Conservation (phyloP, 2,113 vertebrate species). For the Sinosuthora webbiana region DNA sequence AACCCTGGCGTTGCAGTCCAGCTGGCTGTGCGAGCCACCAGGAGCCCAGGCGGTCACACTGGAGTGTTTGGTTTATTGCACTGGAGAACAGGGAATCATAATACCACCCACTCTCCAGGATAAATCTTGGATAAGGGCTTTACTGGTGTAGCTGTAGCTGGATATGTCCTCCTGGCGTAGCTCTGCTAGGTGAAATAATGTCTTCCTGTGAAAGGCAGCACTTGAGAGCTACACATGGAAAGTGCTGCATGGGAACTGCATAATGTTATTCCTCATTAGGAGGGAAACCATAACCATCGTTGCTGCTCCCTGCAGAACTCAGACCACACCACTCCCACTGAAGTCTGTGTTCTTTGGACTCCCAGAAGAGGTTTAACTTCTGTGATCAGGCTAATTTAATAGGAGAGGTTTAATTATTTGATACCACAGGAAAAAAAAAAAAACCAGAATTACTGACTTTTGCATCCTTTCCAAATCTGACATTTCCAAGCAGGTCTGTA, state of each 20-base stretch:
- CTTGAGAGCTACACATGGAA: background rate
- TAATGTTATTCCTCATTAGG: background rate
- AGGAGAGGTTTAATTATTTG: constrained; percentile 33
- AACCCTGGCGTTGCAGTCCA: background rate
- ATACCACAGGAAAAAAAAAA: background rate
- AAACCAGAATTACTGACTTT: background rate
- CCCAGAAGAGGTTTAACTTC: background rate
- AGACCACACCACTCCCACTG: background rate
- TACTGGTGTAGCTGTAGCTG: background rate
- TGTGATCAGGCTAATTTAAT: constrained; percentile 30
- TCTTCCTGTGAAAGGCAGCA: background rate
- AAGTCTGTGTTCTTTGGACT: background rate
- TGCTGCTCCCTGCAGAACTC: background rate
- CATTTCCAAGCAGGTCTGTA: constrained; percentile 46
- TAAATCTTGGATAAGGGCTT: background rate
- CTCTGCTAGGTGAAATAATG: background rate
- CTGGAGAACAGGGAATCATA: background rate
- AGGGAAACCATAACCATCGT: background rate
- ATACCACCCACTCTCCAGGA: no score
- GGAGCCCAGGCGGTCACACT: background rate
- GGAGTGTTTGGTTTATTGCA: background rate
- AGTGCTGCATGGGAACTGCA: background rate
- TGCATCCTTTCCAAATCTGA: constrained; percentile 46
- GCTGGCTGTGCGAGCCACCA: background rate
- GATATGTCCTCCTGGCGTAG: background rate